Percentiles rank a stretch among this genome's conserved stretches.
phyloP scores from a whole-genome alignment of 2,888 invertebrate genomes.

The Mesoligia furuncula region DNA sequence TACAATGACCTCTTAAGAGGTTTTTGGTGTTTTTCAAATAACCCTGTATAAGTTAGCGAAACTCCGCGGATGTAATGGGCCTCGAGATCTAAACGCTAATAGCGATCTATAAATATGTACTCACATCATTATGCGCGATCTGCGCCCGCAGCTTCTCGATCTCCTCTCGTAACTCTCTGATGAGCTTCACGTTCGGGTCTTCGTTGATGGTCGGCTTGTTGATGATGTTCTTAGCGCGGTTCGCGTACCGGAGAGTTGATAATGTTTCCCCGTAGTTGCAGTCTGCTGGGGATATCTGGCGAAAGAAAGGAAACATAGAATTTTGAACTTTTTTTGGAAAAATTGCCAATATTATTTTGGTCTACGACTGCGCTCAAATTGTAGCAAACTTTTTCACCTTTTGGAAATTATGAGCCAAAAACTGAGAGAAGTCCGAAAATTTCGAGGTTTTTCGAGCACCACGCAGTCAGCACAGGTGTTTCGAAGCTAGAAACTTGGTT shows the following conservation, averaged over 20 bases:
- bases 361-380: not conserved
- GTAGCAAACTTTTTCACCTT: not conserved
- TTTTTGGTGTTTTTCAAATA: no score
- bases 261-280: slow-evolving; percentile 97
- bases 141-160: slow-evolving; percentile 95
- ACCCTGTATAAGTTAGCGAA: no score
- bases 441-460: not conserved
- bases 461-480: not conserved
- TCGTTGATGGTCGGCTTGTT: slow-evolving; percentile 98
- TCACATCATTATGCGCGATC: slow-evolving; percentile 92
- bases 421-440: not conserved
- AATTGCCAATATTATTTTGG: not conserved
- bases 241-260: slow-evolving; percentile 96
- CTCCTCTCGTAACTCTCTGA: slow-evolving; percentile 95
- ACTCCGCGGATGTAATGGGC: no score
- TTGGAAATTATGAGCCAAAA: not conserved
- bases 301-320: not conserved
- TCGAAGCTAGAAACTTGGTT: not conserved
- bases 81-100: no score
- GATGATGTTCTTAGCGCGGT: slow-evolving; percentile 97
- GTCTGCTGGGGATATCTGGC: slow-evolving; percentile 93
- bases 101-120: slow-evolving; percentile 57
- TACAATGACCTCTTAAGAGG: no score
- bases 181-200: slow-evolving; percentile 96
- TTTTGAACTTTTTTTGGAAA: not conserved